Conservation (phyloP, 2,113 vertebrate genomes). For the Pachypanchax playfairii region DNA sequence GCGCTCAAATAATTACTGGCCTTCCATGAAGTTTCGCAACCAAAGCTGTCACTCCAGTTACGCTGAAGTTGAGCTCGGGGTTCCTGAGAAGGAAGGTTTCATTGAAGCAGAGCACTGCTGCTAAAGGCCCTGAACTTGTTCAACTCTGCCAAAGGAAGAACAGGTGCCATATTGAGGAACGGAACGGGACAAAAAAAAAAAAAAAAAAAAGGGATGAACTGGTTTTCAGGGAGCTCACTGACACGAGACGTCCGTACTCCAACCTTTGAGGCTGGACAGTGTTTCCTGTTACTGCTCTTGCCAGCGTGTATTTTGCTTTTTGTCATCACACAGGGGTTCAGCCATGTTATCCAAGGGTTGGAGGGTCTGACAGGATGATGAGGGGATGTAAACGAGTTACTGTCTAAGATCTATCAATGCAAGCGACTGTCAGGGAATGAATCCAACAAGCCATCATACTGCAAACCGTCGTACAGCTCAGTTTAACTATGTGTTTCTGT, state of each 20-base stretch:
- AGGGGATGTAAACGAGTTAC: conserved; percentile 35
- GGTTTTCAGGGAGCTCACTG: conserved; percentile 28
- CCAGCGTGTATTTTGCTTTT: conserved; percentile 46
- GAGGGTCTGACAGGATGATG: conserved; percentile 37
- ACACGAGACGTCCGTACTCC: conserved; percentile 36
- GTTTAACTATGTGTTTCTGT: conserved; percentile 58
- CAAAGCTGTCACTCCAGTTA: conserved; percentile 84
- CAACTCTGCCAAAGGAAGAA: no score
- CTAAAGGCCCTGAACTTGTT: conserved; percentile 61
- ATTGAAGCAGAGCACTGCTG: conserved; percentile 93
- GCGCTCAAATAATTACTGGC: conserved; percentile 88
- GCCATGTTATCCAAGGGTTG: conserved; percentile 34
- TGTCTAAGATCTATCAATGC: conserved; percentile 42
- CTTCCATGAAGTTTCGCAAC: conserved; percentile 93
- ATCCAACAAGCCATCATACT: conserved; percentile 70
- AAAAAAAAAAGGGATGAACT: conserved; percentile 29
- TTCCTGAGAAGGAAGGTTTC: conserved; percentile 92
- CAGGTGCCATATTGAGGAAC: conserved; percentile 43
- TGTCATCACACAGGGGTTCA: conserved; percentile 42
- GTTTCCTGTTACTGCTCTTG: conserved; percentile 57
- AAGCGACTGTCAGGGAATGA: conserved; percentile 55
- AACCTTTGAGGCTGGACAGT: conserved; percentile 50
- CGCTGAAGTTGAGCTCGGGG: conserved; percentile 87
- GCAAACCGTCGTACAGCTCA: conserved; percentile 73
- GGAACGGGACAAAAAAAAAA: conserved; percentile 16